Conservation (phyloP, 2,888 invertebrate genomes). For the Drosophila bunnanda region DNA sequence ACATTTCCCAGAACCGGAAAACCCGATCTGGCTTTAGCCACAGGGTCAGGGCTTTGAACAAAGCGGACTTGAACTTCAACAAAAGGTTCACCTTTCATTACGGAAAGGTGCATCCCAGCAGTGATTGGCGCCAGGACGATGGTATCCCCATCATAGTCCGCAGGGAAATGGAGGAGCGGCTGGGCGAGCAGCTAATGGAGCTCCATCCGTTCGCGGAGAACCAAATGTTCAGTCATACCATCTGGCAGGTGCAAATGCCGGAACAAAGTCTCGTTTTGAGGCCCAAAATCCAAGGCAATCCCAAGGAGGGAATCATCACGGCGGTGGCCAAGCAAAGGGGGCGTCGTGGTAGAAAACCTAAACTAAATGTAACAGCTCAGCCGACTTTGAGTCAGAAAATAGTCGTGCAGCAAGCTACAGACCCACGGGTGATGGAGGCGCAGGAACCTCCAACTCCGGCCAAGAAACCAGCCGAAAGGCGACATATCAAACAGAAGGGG, state of each 20-base stretch:
- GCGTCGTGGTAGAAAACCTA: background rate
- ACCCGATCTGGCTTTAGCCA: background rate
- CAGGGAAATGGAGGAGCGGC: constrained; percentile 49
- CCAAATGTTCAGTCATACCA: constrained; percentile 56
- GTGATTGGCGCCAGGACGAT: constrained; percentile 62
- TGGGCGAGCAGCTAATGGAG: constrained; percentile 52
- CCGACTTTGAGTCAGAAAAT: background rate
- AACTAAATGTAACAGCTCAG: background rate
- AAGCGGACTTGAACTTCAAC: background rate
- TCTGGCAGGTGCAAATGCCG: constrained; percentile 52
- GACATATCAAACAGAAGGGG: constrained; percentile 51
- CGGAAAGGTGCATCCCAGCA: constrained; percentile 38
- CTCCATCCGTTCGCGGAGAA: constrained; percentile 3
- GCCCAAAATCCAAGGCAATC: background rate
- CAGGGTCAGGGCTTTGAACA: background rate
- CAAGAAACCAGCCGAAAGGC: constrained; percentile 33
- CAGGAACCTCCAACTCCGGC: background rate
- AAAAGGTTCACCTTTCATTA: constrained; percentile 37
- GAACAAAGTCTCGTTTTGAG: constrained; percentile 4
- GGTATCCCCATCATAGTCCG: constrained; percentile 59
- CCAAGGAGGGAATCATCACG: constrained; percentile 41
- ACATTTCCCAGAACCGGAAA: constrained; percentile 35
- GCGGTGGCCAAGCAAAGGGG: constrained; percentile 20
- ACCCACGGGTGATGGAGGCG: too few relatives aligned
- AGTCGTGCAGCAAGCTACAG: background rate